Conservation (phyloP, 2,797 vertebrate genomes). For the Alauda arvensis region DNA sequence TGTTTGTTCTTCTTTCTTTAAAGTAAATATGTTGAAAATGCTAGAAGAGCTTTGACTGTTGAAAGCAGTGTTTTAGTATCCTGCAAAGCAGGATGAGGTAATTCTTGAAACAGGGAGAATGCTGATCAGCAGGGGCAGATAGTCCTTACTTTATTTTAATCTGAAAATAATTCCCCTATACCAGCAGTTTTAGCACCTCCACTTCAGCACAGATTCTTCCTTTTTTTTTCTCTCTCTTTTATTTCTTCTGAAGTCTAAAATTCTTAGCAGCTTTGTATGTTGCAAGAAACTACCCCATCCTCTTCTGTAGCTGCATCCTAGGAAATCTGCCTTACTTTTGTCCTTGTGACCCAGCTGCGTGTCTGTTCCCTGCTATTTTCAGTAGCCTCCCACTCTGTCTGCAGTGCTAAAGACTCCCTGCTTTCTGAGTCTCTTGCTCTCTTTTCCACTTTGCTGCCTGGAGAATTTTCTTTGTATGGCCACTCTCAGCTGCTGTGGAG, state of each 20-base stretch:
- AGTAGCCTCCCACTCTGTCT: slow-evolving; percentile 29
- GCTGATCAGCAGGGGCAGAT: not conserved
- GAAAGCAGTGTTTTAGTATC: not conserved
- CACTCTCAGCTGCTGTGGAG: not conserved
- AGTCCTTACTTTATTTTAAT: not conserved
- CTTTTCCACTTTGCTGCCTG: not conserved
- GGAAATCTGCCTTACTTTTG: not conserved
- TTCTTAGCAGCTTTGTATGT: not conserved
- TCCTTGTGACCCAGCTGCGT: not conserved
- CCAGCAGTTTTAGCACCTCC: not conserved
- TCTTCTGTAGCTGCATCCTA: not conserved
- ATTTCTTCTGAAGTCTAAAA: not conserved
- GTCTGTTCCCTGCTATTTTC: slow-evolving; percentile 28
- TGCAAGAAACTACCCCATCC: not conserved
- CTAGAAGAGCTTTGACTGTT: not conserved
- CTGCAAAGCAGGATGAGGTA: not conserved
- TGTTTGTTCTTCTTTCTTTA: not conserved
- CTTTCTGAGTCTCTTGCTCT: not conserved
- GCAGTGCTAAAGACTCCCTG: not conserved
- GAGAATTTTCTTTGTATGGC: not conserved
- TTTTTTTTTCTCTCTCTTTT: too few relatives aligned
- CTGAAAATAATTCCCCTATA: not conserved
- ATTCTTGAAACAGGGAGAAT: not conserved
- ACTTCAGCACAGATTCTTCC: not conserved
- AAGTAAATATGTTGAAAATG: not conserved